Base-by-base conservation (phyloP, 2,888 invertebrate species). In the Zaprionus lineosus region DNA sequence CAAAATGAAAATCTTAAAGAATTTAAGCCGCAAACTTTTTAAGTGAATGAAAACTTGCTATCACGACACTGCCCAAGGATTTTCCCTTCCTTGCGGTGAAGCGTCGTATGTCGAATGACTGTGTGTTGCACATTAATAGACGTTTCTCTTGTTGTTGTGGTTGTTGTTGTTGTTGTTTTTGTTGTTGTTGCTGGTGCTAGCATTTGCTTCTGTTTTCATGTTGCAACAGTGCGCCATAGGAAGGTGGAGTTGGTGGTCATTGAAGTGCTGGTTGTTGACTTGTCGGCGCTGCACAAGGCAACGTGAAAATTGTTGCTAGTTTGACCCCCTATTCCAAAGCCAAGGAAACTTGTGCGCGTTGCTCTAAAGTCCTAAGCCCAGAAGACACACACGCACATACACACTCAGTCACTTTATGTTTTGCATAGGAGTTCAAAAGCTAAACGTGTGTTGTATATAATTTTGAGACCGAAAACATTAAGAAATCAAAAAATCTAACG, bases 41-140 rank as follows among this genome's bases (percentile, higher is more conserved):
- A 67, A 24, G 21, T 41, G 50, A 61, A 55, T 71, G 48, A 60
- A 64, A 43, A 55, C 56, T 61, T 47, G 69, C 52, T 67, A 68
- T 67, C 69, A 84, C 74, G 87, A 86, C 87, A 87, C 83, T 84
- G 70, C 74, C 76, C 88, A 88, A 88, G 88, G 86, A 88, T 87
- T 81, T 86, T 75, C 60, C 63, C 41, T n/a, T n/a, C n/a, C n/a
- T n/a, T n/a, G n/a, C n/a, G n/a, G n/a, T n/a, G n/a, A 6, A 33
- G 34, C 37, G 29, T 36, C 44, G 36, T 41, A 33, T 41, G 3
- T 21, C 29, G 24, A 53, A 19, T 36, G 34, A 33, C 43, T 69
- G 48, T 60, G 57, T 67, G 63, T 50, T 66, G 53, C 48, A 65
- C 56, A 56, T 73, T 73, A 67, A 61, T 41, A 68, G 43, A 41